Percentiles rank a stretch among this genome's conserved stretches.
Evolutionary conservation across 2,113 vertebrate genomes (phyloP).

Genomic region (Ptilorrhoa leucosticta): DNA sequence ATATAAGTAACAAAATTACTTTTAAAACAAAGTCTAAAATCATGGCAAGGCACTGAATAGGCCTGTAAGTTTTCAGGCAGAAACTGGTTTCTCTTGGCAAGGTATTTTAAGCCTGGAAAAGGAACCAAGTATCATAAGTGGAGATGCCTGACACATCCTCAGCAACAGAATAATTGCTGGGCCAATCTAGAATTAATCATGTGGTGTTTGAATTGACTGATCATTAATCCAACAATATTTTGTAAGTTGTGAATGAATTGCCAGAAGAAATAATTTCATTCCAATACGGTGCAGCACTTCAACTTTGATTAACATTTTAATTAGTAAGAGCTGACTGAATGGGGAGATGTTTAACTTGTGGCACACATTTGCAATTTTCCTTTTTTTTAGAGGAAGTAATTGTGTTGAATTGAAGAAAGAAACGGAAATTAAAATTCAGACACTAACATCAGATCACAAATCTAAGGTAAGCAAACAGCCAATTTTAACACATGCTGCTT

Average conservation of each 20-base stretch:
- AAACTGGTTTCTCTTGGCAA: constrained; percentile 47
- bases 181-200: constrained; percentile 44
- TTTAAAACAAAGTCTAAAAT: constrained; percentile 9
- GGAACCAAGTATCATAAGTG: constrained; percentile 45
- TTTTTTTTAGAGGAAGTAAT: constrained; percentile 87
- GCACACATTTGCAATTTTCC: constrained; percentile 52
- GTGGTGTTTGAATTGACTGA: constrained; percentile 56
- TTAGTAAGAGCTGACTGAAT: constrained; percentile 43
- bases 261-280: constrained; percentile 48
- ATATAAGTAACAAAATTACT: neutral
- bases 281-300: constrained; percentile 14
- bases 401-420: constrained; percentile 98
- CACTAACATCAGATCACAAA: constrained; percentile 89
- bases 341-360: constrained; percentile 62
- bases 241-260: constrained; percentile 61
- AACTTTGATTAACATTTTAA: constrained; percentile 62
- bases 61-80: constrained; percentile 33
- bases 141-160: constrained; percentile 30
- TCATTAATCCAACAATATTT: constrained; percentile 57
- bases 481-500: neutral
- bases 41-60: neutral
- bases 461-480: constrained; percentile 84
- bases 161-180: constrained; percentile 56
- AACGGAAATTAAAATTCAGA: constrained; percentile 95
- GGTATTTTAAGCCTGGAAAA: constrained; percentile 31